These are phyloP conservation scores for Trinorchestia longiramus DNA, from an alignment of 1,140 invertebrate species.

Conservation along the genomic window DNA sequence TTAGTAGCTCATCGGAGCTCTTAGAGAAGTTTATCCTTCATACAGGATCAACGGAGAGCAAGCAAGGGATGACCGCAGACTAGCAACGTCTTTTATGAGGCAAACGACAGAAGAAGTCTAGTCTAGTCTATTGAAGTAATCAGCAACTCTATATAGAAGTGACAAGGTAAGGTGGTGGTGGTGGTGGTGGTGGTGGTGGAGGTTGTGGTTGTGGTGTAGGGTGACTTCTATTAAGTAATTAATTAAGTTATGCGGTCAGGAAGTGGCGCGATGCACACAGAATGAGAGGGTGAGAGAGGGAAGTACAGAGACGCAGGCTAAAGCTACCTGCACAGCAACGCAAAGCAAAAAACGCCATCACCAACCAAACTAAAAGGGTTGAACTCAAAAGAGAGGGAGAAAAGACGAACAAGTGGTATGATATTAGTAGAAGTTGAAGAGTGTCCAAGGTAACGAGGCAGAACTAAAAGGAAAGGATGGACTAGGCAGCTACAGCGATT, in stretches of 20 bases:
- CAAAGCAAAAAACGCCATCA: constrained; percentile 29
- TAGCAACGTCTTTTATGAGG: not conserved
- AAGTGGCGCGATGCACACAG: not conserved
- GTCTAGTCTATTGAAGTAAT: constrained; percentile 9
- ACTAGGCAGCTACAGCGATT: constrained; percentile 64
- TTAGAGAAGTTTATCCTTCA: not conserved
- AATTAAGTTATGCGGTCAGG: not conserved
- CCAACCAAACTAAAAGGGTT: constrained; percentile 49
- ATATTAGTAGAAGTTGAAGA: constrained; percentile 28
- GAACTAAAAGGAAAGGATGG: constrained; percentile 60
- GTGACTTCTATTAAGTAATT: not conserved
- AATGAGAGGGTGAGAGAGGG: not conserved
- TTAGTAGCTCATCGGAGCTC: constrained; percentile 6
- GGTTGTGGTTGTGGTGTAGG: not conserved
- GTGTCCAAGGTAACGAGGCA: constrained; percentile 58
- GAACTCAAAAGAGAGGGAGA: not conserved
- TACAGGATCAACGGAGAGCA: not conserved
- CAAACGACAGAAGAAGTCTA: not conserved
- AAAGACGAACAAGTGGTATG: constrained; percentile 48
- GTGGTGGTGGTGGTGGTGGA: not conserved
- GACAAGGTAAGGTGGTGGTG: not conserved
- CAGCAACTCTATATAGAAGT: not conserved
- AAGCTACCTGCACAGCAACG: constrained; percentile 7
- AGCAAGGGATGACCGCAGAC: not conserved
- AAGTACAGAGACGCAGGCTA: not conserved